Percentiles rank a stretch among this genome's conserved stretches.
Conservation (phyloP, 2,113 vertebrate species). For the Lepus americanus region DNA sequence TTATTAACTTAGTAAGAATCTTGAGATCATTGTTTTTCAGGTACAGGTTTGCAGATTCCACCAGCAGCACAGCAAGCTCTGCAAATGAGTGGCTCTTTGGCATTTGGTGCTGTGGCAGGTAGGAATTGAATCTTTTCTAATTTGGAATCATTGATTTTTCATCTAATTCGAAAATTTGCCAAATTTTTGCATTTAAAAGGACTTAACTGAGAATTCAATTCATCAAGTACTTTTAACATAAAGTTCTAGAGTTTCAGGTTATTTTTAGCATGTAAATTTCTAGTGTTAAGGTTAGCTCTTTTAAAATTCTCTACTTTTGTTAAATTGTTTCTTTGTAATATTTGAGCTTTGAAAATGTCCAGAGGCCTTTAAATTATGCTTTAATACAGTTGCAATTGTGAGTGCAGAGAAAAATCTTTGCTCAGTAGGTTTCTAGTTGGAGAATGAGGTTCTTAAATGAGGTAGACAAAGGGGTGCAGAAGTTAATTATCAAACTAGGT, state of each 20-base stretch:
- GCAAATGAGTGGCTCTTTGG: conserved; percentile 97
- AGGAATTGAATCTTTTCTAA: conserved; percentile 80
- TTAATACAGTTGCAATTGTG: neutral
- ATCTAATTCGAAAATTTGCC: conserved; percentile 82
- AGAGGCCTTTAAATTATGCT: neutral
- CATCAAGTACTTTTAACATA: conserved; percentile 81
- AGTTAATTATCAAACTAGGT: no score
- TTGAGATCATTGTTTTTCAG: conserved; percentile 82
- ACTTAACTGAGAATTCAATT: conserved; percentile 85
- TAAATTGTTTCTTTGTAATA: neutral
- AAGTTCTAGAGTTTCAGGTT: neutral
- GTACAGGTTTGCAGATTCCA: conserved; percentile 97
- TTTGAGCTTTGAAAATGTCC: neutral
- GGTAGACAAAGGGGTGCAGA: neutral
- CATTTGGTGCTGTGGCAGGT: conserved; percentile 98
- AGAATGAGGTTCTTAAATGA: neutral
- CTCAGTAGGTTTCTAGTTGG: neutral
- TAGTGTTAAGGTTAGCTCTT: no score
- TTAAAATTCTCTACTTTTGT: neutral
- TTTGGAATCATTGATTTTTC: conserved; percentile 79
- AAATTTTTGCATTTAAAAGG: conserved; percentile 83
- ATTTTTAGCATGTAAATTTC: no score
- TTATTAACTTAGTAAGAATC: neutral
- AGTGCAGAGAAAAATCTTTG: neutral
- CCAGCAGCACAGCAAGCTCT: conserved; percentile 97